These are phyloP conservation scores for Vulpes lagopus DNA, from an alignment of 2,113 vertebrate species.

Conservation along the genomic window DNA sequence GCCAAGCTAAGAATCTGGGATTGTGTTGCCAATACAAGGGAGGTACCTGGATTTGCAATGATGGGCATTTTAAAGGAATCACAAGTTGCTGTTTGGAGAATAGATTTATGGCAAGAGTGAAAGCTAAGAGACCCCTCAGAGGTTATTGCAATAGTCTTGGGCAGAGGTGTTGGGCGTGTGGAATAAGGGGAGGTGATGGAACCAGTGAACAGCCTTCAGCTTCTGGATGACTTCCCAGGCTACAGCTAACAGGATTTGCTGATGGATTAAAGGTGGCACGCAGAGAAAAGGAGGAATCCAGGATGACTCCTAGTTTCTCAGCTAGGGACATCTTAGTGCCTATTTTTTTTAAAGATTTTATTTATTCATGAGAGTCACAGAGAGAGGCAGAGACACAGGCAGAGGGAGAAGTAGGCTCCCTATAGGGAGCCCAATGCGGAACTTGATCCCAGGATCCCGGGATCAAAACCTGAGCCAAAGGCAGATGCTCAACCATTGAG, in stretches of 20 bases:
- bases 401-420: no score
- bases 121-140: not conserved
- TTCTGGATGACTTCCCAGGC: conserved; percentile 8
- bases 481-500: no score
- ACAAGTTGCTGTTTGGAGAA: not conserved
- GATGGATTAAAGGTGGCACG: not conserved
- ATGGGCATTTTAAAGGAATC: conserved; percentile 11
- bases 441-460: no score
- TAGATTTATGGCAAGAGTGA: not conserved
- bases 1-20: not conserved
- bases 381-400: no score
- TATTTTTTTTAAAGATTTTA: not conserved
- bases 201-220: not conserved
- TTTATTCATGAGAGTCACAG: no score
- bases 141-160: not conserved
- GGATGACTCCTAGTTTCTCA: not conserved
- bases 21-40: not conserved
- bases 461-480: no score
- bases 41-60: not conserved
- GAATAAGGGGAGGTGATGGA: not conserved
- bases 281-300: not conserved
- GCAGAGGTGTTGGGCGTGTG: not conserved
- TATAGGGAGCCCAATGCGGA: no score
- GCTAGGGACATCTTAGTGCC: not conserved
- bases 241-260: not conserved